Evolutionary conservation across 2,888 invertebrate species (phyloP).

Genomic region (Sturmia bella): DNA sequence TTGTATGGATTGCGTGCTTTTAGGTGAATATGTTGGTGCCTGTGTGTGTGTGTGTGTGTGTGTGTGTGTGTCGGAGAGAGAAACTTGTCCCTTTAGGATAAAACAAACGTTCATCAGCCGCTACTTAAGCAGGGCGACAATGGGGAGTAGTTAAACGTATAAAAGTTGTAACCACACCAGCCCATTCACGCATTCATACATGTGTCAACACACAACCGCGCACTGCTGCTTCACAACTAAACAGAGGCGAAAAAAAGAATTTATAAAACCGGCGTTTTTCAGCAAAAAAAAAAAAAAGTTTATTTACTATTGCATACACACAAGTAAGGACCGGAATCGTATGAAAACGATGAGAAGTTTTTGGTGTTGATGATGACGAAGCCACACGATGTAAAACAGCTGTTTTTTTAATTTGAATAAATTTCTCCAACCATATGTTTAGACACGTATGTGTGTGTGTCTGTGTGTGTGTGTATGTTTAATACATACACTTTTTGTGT

Average conservation of each 20-base stretch:
- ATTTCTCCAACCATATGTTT: constrained; percentile 13
- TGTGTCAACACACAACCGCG: neutral
- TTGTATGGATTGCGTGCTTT: constrained; percentile 32
- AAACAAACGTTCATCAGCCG: constrained; percentile 45
- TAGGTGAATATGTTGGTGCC: neutral
- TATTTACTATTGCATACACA: constrained; percentile 32
- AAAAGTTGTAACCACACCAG: constrained; percentile 37
- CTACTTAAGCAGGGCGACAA: constrained; percentile 56
- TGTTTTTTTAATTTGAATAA: constrained; percentile 58
- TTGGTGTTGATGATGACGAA: constrained; percentile 15
- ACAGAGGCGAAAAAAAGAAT: constrained; percentile 20
- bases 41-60: neutral
- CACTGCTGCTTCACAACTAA: neutral
- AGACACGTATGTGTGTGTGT: neutral
- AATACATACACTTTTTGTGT: constrained; percentile 22
- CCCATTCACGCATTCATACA: constrained; percentile 7
- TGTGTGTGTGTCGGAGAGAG: constrained; percentile 6
- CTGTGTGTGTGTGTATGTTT: neutral
- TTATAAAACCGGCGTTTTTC: constrained; percentile 58
- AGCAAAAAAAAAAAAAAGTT: constrained; percentile 45
- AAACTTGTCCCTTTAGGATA: constrained; percentile 43
- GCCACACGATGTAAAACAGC: constrained; percentile 65
- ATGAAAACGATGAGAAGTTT: constrained; percentile 23
- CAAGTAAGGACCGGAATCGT: constrained; percentile 36
- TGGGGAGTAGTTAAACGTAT: constrained; percentile 59